Evolutionary conservation across 1,140 invertebrate genomes (phyloP), one percentile per base, ranked within the genome.

Genomic region (Cherax quadricarinatus): DNA sequence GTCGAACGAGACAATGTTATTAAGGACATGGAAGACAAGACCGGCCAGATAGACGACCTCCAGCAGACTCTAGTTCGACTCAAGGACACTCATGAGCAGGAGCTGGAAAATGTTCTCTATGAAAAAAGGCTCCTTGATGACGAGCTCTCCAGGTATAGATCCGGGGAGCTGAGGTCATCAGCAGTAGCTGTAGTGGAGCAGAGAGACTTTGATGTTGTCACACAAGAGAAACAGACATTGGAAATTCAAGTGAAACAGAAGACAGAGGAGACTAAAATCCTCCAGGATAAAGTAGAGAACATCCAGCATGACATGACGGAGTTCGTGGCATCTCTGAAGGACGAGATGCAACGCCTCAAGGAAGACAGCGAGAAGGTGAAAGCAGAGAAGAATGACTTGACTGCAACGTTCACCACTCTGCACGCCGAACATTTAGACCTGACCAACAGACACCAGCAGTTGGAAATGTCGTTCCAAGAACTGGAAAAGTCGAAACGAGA

Each of bases 1-100:
- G 94, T 94, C 21, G 94, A 95, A 88, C 94, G 94, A 60, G 94
- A 94, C 82, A 85, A 91, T 30, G 66, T 94, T 3, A 75, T 94
- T 60, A 92, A 93, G 73, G 92, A 94, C 87, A 91, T 91, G 86
- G 91, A 94, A 48, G 83, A 79, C n/a, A 94, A 94, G 66, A 84
- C 30, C 24, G 41, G 49, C 0, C 80, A 93, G 79, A 93, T 93
- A 75, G 90, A 93, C 57, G 86, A 89, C 78, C 75, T 93, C 24
- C 60, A 85, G 30, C 87, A 93, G 16, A 85, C 91, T 53, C 57
- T 93, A 24, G 82, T 84, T 1, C 51, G 87, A n/a, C 90, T 89
- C 4, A 92, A 93, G 78, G 88, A 92, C 21, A 93, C 78, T n/a
- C 90, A 91, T 70, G 86, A 93, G 79, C 88, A 93, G 41, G 88